Evolutionary conservation across 2,113 vertebrate genomes (phyloP).

Genomic region (Cygnus atratus): DNA sequence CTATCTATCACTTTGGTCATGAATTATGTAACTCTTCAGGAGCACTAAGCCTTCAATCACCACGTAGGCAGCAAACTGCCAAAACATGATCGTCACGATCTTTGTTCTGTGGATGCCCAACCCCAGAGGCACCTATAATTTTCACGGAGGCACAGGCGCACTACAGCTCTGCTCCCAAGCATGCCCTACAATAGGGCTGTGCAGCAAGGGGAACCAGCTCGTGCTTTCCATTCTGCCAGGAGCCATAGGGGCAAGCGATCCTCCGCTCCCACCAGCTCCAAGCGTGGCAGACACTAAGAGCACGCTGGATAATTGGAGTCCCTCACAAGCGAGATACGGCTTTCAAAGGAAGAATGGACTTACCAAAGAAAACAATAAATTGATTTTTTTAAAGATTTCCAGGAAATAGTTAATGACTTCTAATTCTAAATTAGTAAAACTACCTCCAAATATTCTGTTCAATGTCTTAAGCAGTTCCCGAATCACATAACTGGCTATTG

Average conservation of each 20-base stretch:
- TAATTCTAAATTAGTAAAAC: neutral
- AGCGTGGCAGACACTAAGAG: neutral
- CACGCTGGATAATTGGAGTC: accelerated
- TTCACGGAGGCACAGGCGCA: slow-evolving; percentile 32
- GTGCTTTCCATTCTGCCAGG: neutral
- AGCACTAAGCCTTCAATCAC: slow-evolving; percentile 47
- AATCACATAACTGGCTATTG: neutral
- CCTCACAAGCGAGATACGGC: neutral
- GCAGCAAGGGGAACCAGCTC: neutral
- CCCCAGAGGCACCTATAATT: slow-evolving; percentile 55
- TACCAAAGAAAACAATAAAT: neutral
- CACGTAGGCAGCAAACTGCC: slow-evolving; percentile 55
- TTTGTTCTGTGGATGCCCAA: slow-evolving; percentile 56
- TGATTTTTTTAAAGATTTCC: neutral
- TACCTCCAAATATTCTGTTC: neutral
- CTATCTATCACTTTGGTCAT: slow-evolving; percentile 67
- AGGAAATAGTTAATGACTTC: neutral
- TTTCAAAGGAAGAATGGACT: neutral
- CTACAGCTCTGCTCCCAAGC: slow-evolving; percentile 11
- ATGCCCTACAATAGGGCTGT: neutral
- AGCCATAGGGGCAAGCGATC: neutral
- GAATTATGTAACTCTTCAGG: slow-evolving; percentile 60
- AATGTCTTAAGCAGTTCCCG: neutral
- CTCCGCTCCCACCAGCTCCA: neutral
- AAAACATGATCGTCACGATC: slow-evolving; percentile 45